A percentile compares a stretch with the other conserved stretches of the same genome.
Conservation (phyloP, 2,888 invertebrate species). For the Nycteola revayana region DNA sequence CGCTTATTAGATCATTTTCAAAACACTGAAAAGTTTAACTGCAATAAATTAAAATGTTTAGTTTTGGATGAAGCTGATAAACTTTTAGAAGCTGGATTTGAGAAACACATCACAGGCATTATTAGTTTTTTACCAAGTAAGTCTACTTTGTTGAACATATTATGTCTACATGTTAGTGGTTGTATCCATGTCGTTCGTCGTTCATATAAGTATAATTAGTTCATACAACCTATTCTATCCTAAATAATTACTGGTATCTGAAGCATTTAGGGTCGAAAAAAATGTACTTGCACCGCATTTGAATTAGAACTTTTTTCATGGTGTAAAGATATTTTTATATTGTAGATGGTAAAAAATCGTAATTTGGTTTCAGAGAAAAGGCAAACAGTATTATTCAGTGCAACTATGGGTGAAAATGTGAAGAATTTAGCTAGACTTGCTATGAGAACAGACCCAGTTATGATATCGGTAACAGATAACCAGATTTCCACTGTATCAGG, state of each 20-base stretch:
- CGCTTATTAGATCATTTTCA: slow-evolving; percentile 95
- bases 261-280: no score
- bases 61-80: slow-evolving; percentile 98
- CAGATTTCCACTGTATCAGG: slow-evolving; percentile 89
- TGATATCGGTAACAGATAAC: slow-evolving; percentile 92
- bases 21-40: slow-evolving; percentile 93
- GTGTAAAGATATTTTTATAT: no score
- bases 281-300: no score
- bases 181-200: no score
- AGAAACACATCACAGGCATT: slow-evolving; percentile 96
- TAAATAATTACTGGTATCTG: no score
- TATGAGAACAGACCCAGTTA: slow-evolving; percentile 92
- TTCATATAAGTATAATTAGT: no score
- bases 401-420: slow-evolving; percentile 96
- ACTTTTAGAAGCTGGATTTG: slow-evolving; percentile 97
- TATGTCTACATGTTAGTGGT: no score
- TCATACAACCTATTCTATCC: no score
- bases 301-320: no score
- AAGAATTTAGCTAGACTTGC: slow-evolving; percentile 93
- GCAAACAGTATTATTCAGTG: slow-evolving; percentile 98
- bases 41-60: slow-evolving; percentile 93
- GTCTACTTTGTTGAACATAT: no score
- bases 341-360: no score
- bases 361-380: slow-evolving; percentile 91
- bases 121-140: slow-evolving; percentile 89